Evolutionary conservation across 2,797 vertebrate genomes (phyloP), one percentile per base, ranked within the genome.

Genomic region (Varecia variegata): DNA sequence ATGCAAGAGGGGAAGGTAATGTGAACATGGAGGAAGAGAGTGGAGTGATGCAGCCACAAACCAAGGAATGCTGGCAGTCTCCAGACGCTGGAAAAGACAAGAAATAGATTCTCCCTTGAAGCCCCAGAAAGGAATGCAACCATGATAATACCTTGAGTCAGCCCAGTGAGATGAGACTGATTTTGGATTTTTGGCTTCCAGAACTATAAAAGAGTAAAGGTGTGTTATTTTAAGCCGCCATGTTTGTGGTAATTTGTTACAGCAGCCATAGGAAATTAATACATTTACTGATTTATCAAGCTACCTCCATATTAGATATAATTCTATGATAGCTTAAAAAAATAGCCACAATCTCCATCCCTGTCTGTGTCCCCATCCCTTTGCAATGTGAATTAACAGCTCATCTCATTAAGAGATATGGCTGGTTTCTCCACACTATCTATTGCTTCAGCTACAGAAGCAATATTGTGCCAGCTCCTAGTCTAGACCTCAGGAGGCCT

Each of bases 351-450:
- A 38, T 82, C 71, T 86, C 60, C 4, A 38, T 25, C 35, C 2
- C 5, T 60, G 38, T 85, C 40, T 82, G 1, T 40, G 18, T 47
- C 32, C 30, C 50, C 90, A 23, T 74, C 21, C 43, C 7, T 94
- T 93, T 89, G 45, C 71, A 73, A 56, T 30, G 27, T 91, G 71
- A 95, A 84, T 27, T 90, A 96, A 20, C 35, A 79, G 40, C n/a
- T 87, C 23, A 47, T 74, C 4, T 92, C 27, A 23, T 56, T 43
- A 82, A 67, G 54, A 74, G 12, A 20, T 35, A 38, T 18, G 47
- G 25, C 15, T 70, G 65, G 21, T 81, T 90, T 90, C n/a, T 45
- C 65, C 43, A 70, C 14, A 0, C 12, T 43, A 1, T 73, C 35
- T 45, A 11, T 92, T 68, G 17, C 60, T 83, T 92, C 79, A 54